These are phyloP conservation scores for Spatula clypeata DNA, from an alignment of 2,797 vertebrate genomes.

Conservation along the genomic window DNA sequence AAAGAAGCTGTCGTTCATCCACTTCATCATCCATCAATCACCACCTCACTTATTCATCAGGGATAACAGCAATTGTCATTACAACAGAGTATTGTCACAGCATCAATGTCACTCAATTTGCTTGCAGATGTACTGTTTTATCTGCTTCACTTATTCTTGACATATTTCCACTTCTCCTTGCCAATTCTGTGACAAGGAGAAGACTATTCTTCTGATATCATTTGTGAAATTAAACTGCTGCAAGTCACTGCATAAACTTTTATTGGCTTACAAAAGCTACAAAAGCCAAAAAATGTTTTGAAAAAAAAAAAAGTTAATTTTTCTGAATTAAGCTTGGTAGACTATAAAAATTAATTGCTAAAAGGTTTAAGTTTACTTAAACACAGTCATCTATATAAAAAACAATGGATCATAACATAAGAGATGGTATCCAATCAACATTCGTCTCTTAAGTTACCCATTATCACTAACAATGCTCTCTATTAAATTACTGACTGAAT, in stretches of 20 bases:
- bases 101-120: background rate
- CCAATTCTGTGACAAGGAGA: background rate
- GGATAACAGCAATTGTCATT: conserved; percentile 7
- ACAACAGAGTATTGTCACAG: background rate
- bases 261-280: background rate
- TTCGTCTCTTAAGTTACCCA: background rate
- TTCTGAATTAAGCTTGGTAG: background rate
- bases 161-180: background rate
- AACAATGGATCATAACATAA: background rate
- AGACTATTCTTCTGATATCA: background rate
- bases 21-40: background rate
- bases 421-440: background rate
- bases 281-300: background rate
- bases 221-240: background rate
- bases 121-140: background rate
- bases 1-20: background rate
- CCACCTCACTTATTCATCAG: background rate
- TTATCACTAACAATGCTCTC: background rate
- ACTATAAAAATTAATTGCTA: background rate
- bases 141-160: background rate
- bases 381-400: background rate
- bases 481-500: background rate
- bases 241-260: background rate
- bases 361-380: background rate
- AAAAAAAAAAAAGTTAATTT: background rate